These are phyloP conservation scores for Zingel zingel DNA, from an alignment of 2,113 vertebrate species.

Conservation along the genomic window DNA sequence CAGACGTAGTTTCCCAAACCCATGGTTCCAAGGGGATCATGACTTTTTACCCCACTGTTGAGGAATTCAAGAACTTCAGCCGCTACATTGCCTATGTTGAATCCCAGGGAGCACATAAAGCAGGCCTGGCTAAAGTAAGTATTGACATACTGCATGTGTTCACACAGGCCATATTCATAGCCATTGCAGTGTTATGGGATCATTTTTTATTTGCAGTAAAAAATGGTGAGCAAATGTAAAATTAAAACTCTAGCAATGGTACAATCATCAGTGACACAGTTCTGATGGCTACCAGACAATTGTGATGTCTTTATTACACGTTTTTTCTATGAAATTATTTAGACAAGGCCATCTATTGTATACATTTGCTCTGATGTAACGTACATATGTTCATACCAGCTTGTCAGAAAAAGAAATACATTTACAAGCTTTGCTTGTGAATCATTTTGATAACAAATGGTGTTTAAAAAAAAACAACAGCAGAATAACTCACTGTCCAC, in stretches of 20 bases:
- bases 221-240: background rate
- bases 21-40: slow-evolving; percentile 89
- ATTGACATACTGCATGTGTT: background rate
- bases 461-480: background rate
- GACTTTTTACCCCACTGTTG: slow-evolving; percentile 93
- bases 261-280: background rate
- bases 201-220: background rate
- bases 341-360: background rate
- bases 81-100: slow-evolving; percentile 95
- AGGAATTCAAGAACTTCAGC: slow-evolving; percentile 94
- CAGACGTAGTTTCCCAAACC: slow-evolving; percentile 83
- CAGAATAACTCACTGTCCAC: background rate
- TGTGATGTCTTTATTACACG: background rate
- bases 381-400: background rate
- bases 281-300: background rate
- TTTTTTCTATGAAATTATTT: background rate
- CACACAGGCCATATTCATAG: background rate
- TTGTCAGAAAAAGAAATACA: background rate
- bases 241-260: background rate
- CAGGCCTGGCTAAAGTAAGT: slow-evolving; percentile 94
- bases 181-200: background rate
- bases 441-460: background rate
- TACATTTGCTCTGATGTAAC: background rate
- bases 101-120: slow-evolving; percentile 93
- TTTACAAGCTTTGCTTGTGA: background rate